Conservation (phyloP, 2,797 vertebrate species). For the Manis pentadactyla region DNA sequence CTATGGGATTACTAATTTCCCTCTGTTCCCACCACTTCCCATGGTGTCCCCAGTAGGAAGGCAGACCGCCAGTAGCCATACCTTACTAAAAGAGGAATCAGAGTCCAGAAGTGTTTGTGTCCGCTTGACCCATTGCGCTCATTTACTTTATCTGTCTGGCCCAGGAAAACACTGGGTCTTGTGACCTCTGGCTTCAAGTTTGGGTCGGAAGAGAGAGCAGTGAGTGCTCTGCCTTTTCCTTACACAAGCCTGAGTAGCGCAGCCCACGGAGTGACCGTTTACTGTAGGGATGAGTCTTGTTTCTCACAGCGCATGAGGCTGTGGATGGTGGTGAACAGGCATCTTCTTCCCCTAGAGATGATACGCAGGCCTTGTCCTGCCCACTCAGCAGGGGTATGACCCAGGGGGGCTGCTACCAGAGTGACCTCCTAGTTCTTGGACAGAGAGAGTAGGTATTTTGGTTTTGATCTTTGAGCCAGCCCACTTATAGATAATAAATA, state of each 20-base stretch:
- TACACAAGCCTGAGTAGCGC: accelerated
- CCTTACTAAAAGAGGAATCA: background rate
- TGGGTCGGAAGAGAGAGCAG: background rate
- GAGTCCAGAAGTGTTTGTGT: background rate
- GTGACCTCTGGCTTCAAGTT: background rate
- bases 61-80: background rate
- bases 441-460: background rate
- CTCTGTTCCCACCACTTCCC: background rate
- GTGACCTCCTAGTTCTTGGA: background rate
- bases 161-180: background rate
- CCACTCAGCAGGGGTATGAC: constrained; percentile 45
- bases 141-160: background rate
- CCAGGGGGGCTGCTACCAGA: background rate
- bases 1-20: background rate
- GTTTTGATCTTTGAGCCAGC: background rate
- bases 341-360: constrained; percentile 18
- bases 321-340: background rate
- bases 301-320: background rate
- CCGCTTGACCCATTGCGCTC: background rate
- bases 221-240: background rate
- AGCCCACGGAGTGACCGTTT: background rate
- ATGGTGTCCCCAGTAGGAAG: background rate
- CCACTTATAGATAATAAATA: constrained; percentile 79
- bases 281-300: background rate
- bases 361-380: background rate